A percentile compares a stretch with the other conserved stretches of the same genome.
Evolutionary conservation across 1,140 invertebrate genomes (phyloP).

Genomic region (Marisa cornuarietis): DNA sequence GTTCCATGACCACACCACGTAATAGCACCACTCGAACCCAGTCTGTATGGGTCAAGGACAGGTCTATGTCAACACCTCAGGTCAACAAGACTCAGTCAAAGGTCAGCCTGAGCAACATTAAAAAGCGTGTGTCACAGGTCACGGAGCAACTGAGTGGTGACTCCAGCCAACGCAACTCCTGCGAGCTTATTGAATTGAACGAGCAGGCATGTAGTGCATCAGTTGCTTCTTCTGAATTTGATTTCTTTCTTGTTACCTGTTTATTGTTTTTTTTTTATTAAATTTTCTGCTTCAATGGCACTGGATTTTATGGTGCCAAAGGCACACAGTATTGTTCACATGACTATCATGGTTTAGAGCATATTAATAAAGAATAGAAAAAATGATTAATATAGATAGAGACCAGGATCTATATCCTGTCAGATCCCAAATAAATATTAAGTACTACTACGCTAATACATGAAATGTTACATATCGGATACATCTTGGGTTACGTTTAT

Average conservation of each 20-base stretch:
- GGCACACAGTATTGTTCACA: no score
- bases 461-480: no score
- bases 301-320: no score
- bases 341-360: no score
- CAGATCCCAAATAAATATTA: no score
- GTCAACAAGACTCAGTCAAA: conserved; percentile 35
- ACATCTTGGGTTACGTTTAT: no score
- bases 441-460: no score
- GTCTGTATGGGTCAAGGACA: conserved; percentile 53
- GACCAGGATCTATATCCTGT: no score
- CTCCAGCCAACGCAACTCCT: conserved; percentile 50
- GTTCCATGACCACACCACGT: conserved; percentile 5
- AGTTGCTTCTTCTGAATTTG: conserved; percentile 27
- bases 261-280: neutral
- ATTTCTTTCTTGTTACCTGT: conserved; percentile 19
- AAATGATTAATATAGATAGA: no score
- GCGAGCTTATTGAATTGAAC: conserved; percentile 54
- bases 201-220: conserved; percentile 52
- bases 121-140: conserved; percentile 51
- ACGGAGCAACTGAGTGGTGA: conserved; percentile 43
- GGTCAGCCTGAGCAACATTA: conserved; percentile 42
- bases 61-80: conserved; percentile 20
- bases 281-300: neutral
- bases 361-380: no score
- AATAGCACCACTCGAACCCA: conserved; percentile 29